Conservation (phyloP, 2,797 vertebrate species). For the Lerista edwardsae region DNA sequence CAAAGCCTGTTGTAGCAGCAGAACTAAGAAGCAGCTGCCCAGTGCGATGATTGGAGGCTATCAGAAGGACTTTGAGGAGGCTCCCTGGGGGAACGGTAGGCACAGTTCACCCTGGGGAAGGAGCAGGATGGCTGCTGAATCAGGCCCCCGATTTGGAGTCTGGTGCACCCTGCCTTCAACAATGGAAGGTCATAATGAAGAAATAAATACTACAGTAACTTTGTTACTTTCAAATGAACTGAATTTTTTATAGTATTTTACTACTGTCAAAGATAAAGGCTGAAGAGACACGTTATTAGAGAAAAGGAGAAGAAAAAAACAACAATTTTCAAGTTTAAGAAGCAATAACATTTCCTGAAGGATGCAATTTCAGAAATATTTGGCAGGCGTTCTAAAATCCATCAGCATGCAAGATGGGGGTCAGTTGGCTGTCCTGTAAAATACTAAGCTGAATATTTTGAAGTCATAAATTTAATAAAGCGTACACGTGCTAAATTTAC, state of each 20-base stretch:
- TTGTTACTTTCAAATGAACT: constrained; percentile 13
- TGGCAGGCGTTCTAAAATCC: constrained; percentile 67
- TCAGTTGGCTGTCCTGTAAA: constrained; percentile 69
- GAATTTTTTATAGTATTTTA: constrained; percentile 23
- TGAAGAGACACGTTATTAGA: constrained; percentile 49
- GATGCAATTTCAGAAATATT: constrained; percentile 70
- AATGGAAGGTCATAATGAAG: no score
- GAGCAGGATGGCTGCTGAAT: no score
- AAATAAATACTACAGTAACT: not conserved
- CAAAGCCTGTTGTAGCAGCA: no score
- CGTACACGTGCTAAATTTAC: constrained; percentile 70
- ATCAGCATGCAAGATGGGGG: constrained; percentile 63
- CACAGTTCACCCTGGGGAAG: no score
- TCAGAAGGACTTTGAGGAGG: no score
- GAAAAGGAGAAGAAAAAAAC: constrained; percentile 56
- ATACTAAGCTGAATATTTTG: constrained; percentile 64
- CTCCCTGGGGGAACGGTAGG: no score
- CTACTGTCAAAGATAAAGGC: constrained; percentile 41
- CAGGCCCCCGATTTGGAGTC: no score
- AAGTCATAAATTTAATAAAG: constrained; percentile 69
- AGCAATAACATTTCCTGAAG: constrained; percentile 62
- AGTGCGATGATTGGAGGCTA: no score
- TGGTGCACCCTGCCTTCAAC: no score
- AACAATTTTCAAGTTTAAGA: constrained; percentile 60
- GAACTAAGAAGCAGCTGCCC: no score